Conservation (phyloP, 2,797 vertebrate genomes). For the Pygocentrus nattereri region DNA sequence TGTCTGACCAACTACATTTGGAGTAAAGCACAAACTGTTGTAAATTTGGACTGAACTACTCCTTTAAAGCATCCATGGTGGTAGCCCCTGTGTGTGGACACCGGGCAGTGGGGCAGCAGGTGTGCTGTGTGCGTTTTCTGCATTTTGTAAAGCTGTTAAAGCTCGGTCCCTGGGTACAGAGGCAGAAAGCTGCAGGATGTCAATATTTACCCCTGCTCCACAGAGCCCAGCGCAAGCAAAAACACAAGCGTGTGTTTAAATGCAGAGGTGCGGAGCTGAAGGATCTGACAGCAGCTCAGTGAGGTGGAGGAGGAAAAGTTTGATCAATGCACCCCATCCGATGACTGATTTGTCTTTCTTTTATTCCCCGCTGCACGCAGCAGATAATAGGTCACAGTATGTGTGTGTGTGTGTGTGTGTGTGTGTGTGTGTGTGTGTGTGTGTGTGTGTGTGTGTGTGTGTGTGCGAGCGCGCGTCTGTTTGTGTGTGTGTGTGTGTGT, state of each 20-base stretch:
- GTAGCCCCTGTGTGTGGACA: background rate
- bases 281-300: constrained; percentile 26
- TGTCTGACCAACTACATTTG: no score
- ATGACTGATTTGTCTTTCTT: constrained; percentile 32
- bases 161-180: constrained; percentile 13
- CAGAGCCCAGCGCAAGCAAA: constrained; percentile 2
- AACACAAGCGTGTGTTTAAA: constrained; percentile 11
- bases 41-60: no score
- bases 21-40: no score
- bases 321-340: constrained; percentile 15
- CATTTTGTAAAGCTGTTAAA: constrained; percentile 41
- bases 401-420: background rate
- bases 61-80: no score
- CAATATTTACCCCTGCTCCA: constrained; percentile 52
- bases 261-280: constrained; percentile 29
- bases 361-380: background rate
- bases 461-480: no score
- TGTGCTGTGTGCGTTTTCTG: constrained; percentile 16
- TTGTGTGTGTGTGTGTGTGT: background rate
- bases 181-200: constrained; percentile 37
- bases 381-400: background rate
- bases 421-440: background rate
- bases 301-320: constrained; percentile 17
- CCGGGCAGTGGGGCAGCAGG: background rate
- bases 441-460: background rate